A percentile compares a stretch with the other conserved stretches of the same genome.
These are phyloP conservation scores for Origma solitaria DNA, from an alignment of 2,113 vertebrate species.

Conservation along the genomic window DNA sequence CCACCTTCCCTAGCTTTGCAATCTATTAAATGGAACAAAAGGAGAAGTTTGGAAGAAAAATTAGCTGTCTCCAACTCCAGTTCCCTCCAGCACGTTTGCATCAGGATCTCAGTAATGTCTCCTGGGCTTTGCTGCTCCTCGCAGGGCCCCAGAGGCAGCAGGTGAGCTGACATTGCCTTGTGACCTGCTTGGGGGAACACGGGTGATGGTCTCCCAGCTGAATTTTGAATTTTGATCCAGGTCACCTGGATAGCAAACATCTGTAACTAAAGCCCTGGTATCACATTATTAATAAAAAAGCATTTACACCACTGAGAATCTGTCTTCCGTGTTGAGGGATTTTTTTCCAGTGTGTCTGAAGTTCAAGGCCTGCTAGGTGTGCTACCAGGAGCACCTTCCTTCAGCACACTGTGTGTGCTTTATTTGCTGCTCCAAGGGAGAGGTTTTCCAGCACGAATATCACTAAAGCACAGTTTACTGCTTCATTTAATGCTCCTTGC, in stretches of 20 bases:
- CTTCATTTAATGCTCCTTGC: not conserved
- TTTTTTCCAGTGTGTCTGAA: not conserved
- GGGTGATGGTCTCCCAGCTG: too few relatives aligned
- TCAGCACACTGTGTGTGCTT: accelerated
- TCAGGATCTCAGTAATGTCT: accelerated
- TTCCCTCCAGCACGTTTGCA: not conserved
- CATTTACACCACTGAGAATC: not conserved
- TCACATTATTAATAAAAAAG: not conserved
- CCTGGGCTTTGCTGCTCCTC: not conserved
- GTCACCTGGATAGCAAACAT: not conserved
- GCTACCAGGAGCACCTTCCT: not conserved
- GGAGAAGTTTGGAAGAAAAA: not conserved
- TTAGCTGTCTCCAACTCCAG: not conserved
- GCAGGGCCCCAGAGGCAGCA: not conserved
- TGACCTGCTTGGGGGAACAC: too few relatives aligned
- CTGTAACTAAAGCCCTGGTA: not conserved
- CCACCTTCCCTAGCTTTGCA: not conserved
- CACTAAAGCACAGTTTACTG: not conserved
- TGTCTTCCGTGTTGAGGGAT: not conserved
- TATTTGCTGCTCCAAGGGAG: not conserved
- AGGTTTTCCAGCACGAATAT: not conserved
- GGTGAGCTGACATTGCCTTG: not conserved
- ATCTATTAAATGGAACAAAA: not conserved
- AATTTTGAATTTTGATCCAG: too few relatives aligned
- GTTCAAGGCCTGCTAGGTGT: not conserved